Percentiles rank a stretch among this genome's conserved stretches.
Conservation (phyloP, 30 jellyfish, hydroid and myxozoan species). For the Aurelia sp. region DNA sequence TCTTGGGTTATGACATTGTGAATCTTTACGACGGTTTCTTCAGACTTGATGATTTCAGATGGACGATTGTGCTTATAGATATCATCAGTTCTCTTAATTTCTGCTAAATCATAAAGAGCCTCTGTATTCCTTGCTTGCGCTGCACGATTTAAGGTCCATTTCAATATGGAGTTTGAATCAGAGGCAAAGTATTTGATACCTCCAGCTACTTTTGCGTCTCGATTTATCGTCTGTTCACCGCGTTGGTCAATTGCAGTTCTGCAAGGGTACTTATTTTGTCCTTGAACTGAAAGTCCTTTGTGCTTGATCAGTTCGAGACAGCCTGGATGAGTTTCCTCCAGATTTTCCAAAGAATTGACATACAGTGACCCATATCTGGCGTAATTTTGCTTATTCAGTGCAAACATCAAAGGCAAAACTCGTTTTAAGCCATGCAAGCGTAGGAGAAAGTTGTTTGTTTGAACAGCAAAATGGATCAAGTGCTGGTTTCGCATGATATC, state of each 20-base stretch:
- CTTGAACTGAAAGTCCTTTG: constrained; percentile 30
- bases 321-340: constrained; percentile 30
- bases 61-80: background rate
- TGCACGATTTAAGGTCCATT: constrained; percentile 42
- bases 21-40: constrained; percentile 9
- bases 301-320: background rate
- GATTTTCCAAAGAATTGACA: background rate
- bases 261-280: constrained; percentile 1
- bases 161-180: constrained; percentile 19
- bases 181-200: constrained; percentile 39
- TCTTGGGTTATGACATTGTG: background rate
- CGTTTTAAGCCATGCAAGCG: constrained; percentile 24
- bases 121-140: constrained; percentile 46
- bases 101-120: constrained; percentile 36
- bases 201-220: constrained; percentile 64
- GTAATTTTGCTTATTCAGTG: constrained; percentile 23
- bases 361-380: constrained; percentile 33
- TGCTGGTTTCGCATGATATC: constrained; percentile 31
- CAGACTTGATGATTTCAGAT: constrained; percentile 28
- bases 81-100: constrained; percentile 5
- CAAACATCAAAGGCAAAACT: background rate
- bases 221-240: constrained; percentile 54
- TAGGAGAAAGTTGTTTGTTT: constrained; percentile 15
- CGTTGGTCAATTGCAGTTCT: constrained; percentile 55
- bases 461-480: constrained; percentile 8